Conservation (phyloP, 2,888 invertebrate genomes). For the Cylloceria caligata region DNA sequence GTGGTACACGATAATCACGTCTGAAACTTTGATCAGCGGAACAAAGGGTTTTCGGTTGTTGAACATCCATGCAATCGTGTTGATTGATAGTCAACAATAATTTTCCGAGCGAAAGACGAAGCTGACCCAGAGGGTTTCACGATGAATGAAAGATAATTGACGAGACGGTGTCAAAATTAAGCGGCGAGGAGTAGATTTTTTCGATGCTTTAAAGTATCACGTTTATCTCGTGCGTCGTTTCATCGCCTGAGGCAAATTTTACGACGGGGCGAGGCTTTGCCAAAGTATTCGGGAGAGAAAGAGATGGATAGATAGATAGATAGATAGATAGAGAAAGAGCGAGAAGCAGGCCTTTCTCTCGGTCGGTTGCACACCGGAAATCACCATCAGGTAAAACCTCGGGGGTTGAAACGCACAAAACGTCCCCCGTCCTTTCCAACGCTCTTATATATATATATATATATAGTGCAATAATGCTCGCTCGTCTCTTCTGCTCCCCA, state of each 20-base stretch:
- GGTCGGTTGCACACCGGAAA: slow-evolving; percentile 35
- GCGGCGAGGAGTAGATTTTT: background rate
- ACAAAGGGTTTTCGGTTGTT: slow-evolving; percentile 4
- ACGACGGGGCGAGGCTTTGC: background rate
- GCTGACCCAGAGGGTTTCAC: background rate
- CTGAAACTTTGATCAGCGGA: slow-evolving; percentile 6
- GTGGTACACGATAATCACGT: slow-evolving; percentile 11
- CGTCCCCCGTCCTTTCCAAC: slow-evolving; percentile 8
- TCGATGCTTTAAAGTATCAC: background rate
- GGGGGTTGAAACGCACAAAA: slow-evolving; percentile 31
- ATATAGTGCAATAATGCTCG: background rate
- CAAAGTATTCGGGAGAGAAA: background rate
- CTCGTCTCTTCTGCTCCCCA: slow-evolving; percentile 13
- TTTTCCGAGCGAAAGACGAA: background rate
- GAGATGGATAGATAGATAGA: no score
- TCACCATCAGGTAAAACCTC: slow-evolving; percentile 42
- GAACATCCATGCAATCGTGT: background rate
- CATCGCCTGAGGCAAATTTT: slow-evolving; percentile 17
- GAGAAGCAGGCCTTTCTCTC: background rate
- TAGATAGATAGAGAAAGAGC: no score
- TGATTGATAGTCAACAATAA: background rate
- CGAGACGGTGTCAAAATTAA: background rate
- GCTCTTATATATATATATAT: background rate
- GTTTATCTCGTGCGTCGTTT: background rate
- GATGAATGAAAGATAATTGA: background rate